These are phyloP conservation scores for Cephus rjabovi DNA, from an alignment of 2,888 invertebrate species.

Conservation along the genomic window DNA sequence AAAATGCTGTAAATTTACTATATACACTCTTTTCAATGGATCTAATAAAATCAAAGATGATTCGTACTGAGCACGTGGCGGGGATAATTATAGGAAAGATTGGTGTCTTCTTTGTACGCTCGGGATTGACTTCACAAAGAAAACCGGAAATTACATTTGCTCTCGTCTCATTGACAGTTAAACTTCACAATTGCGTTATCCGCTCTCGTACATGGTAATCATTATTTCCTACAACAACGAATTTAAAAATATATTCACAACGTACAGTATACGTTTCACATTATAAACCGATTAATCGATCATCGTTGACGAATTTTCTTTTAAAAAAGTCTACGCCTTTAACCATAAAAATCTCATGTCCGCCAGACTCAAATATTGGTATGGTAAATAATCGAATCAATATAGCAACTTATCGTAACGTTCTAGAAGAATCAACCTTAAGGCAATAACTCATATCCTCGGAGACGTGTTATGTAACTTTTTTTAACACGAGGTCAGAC, in stretches of 20 bases:
- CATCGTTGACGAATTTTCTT: too few species aligned
- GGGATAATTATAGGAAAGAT: slow-evolving; percentile 41
- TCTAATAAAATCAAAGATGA: slow-evolving; percentile 19
- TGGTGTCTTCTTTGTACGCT: slow-evolving; percentile 42
- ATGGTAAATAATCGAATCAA: background rate
- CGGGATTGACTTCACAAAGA: slow-evolving; percentile 36
- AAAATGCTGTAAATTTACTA: background rate
- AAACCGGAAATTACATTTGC: slow-evolving; percentile 49
- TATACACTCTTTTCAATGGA: background rate
- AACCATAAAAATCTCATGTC: background rate
- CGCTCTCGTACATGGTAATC: slow-evolving; percentile 28
- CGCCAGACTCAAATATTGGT: background rate
- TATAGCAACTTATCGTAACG: background rate
- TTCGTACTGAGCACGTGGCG: slow-evolving; percentile 20
- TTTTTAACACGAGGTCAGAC: background rate
- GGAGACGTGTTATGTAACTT: background rate
- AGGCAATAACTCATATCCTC: background rate
- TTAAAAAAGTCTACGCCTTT: background rate
- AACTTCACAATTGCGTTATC: slow-evolving; percentile 28
- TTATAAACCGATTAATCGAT: background rate
- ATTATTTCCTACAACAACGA: slow-evolving; percentile 21
- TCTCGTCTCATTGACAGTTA: slow-evolving; percentile 26
- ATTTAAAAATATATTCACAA: background rate
- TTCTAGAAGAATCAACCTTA: background rate
- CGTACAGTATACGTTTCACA: background rate